Base-by-base conservation (phyloP, 2,888 invertebrate species). In the Torymus auratus region DNA sequence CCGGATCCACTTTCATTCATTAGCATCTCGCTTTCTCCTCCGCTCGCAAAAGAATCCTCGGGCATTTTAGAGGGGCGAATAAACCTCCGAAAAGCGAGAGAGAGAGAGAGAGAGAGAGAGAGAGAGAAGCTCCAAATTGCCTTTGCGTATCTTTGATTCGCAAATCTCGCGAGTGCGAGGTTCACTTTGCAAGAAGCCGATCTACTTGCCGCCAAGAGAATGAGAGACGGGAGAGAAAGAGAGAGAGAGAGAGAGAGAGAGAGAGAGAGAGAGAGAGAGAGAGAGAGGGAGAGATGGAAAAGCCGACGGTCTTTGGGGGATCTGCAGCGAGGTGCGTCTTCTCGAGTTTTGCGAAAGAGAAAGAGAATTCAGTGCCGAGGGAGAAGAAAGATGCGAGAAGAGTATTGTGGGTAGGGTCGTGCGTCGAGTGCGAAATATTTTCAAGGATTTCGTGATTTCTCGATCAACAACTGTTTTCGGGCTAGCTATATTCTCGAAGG, bases 81-180 rank as follows among this genome's bases (percentile, higher is more conserved):
- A 71, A 61, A 69, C 20, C 61, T 28, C 13, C 52, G 61, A 52
- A 41, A 58, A 68, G 41, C 41, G 41, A 41, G 41, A 4, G 41
- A 14, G 20, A 53, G 20, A 3, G 17, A 14, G 12, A 52, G n/a
- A 56, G 55, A 20, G 20, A 14, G 20, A 53, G 20, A 3, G 17
- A 14, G 12, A 52, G n/a, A 56, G 55, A 20, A 2, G 28, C 10
- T 56, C 53, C 52, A 64, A 70, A 75, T 80, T 71, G 68, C 53
- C 70, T 75, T 20, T 72, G 41, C 41, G 53, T 70, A 75, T 71
- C 80, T 75, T 80, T 65, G 60, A 65, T 71, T 74, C 71, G 12
- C 65, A 71, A 78, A 70, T 79, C 79, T 73, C 58, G 13, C n/a
- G 28, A 28, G 60, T 4, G n/a, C 10, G 20, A 7, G n/a, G 62